Conservation (phyloP, 1,140 invertebrate species). For the Ctenoplectra terminalis region DNA sequence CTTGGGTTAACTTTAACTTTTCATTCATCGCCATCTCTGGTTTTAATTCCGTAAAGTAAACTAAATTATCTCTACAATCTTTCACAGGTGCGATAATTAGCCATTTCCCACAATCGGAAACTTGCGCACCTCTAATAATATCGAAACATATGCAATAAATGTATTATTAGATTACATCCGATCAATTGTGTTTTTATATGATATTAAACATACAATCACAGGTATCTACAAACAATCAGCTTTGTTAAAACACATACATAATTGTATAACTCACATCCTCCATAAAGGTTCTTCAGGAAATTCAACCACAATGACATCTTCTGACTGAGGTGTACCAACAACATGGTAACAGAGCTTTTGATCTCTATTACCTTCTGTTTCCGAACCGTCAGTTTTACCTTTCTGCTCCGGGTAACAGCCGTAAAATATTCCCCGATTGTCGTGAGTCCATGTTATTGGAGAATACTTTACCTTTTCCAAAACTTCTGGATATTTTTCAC, state of each 20-base stretch:
- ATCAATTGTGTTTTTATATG: neutral
- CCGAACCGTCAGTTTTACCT: slow-evolving; percentile 93
- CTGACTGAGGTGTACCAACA: slow-evolving; percentile 92
- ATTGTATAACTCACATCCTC: slow-evolving; percentile 90
- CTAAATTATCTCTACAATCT: slow-evolving; percentile 94
- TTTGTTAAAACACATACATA: slow-evolving; percentile 21
- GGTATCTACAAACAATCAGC: neutral
- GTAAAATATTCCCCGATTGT: slow-evolving; percentile 98
- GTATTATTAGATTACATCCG: neutral
- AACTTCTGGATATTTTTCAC: slow-evolving; percentile 94
- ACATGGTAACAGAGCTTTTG: slow-evolving; percentile 98
- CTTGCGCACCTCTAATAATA: slow-evolving; percentile 87
- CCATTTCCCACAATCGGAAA: slow-evolving; percentile 96
- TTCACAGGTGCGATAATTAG: slow-evolving; percentile 90
- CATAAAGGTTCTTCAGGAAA: slow-evolving; percentile 96
- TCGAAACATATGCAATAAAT: slow-evolving; percentile 7
- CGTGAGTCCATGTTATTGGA: slow-evolving; percentile 96
- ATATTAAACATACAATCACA: neutral
- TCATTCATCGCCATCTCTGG: slow-evolving; percentile 85
- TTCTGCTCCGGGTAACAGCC: slow-evolving; percentile 91
- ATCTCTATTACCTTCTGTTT: slow-evolving; percentile 92
- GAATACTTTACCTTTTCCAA: slow-evolving; percentile 97
- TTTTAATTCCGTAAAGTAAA: slow-evolving; percentile 92
- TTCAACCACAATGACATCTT: slow-evolving; percentile 95
- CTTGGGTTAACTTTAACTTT: slow-evolving; percentile 87